Base-by-base conservation (phyloP, 2,888 invertebrate genomes). In the Agriopis aurantiaria region DNA sequence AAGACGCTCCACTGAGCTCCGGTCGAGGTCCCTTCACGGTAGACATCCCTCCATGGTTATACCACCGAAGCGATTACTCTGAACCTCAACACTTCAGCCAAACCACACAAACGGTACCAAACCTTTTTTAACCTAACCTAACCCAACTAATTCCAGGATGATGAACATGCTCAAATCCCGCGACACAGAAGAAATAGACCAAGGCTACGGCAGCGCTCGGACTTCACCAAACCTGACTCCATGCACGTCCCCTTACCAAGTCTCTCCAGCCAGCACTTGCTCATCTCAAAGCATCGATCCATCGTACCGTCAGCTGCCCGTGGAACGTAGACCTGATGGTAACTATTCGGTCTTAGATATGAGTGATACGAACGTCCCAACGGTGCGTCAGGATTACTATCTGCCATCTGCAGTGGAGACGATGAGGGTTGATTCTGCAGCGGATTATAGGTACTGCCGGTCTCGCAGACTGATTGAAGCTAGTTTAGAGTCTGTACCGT, bases 131-230 rank as follows among this genome's bases (percentile, higher is more conserved):
- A 52, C 11, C 14, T 12, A 68, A 66, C 17, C 33, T 1, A 53
- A 55, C 9, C 33, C n/a, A 8, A 23, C 11, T 7, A 9, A 4
- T 65, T 55, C 8, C 90, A 94, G 93, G 70, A 93, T 94, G 93
- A 94, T 93, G 93, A 90, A 90, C 72, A 90, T 90, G 17, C 74
- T 92, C 45, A 92, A 92, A 69, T 85, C 90, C 0, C 88, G 91
- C 46, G 92, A 91, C 49, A 76, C 74, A 0, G 91, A 91, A 14
- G 91, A 93, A 57, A 78, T 85, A 0, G 93, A 93, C 66, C 92
- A 92, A 72, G 93, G 93, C 0, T 93, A 93, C 75, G 84, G 91
- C 77, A 93, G 92, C 64, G 91, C 93, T 0, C 79, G 86, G 33
- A 92, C 90, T 0, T 89, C 93, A 0, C 93, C 93, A 0, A 88